A percentile compares a stretch with the other conserved stretches of the same genome.
Evolutionary conservation across 2,888 invertebrate species (phyloP).

Genomic region (Axea sp.): DNA sequence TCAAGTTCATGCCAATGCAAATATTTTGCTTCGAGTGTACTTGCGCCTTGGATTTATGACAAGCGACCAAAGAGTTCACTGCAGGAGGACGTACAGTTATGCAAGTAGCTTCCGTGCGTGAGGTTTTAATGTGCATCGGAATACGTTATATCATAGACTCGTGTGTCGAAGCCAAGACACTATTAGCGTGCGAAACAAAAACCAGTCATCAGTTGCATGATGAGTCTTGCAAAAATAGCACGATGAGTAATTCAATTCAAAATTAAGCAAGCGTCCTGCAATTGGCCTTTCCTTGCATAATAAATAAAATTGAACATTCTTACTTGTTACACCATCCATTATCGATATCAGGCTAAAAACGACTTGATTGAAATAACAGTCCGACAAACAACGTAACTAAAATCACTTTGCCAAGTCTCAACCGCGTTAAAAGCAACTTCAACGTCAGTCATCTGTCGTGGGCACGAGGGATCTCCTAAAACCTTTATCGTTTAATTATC

Average conservation of each 20-base stretch:
- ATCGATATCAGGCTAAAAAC: not conserved
- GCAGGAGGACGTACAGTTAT: conserved; percentile 61
- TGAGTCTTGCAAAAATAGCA: conserved; percentile 16
- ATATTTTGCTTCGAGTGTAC: conserved; percentile 43
- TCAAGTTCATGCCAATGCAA: conserved; percentile 35
- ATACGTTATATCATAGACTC: conserved; percentile 50
- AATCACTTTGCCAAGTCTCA: not conserved
- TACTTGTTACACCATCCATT: conserved; percentile 6
- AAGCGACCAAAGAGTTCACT: conserved; percentile 42
- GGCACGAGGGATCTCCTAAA: not conserved
- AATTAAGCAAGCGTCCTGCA: conserved; percentile 26
- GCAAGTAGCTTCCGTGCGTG: conserved; percentile 63
- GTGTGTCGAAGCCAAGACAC: conserved; percentile 30
- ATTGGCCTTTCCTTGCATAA: conserved; percentile 18
- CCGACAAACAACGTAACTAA: not conserved
- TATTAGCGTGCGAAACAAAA: conserved; percentile 41
- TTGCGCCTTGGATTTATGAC: conserved; percentile 43
- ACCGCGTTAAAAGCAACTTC: conserved; percentile 14
- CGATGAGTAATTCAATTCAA: conserved; percentile 33
- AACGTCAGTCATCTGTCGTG: conserved; percentile 21
- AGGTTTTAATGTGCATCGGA: conserved; percentile 56
- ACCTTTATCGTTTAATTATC: conserved; percentile 10
- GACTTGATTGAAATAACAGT: not conserved
- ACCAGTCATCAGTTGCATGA: conserved; percentile 21
- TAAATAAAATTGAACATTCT: conserved; percentile 8